Evolutionary conservation across 2,113 vertebrate species (phyloP).

Genomic region (Pangasianodon gigas): DNA sequence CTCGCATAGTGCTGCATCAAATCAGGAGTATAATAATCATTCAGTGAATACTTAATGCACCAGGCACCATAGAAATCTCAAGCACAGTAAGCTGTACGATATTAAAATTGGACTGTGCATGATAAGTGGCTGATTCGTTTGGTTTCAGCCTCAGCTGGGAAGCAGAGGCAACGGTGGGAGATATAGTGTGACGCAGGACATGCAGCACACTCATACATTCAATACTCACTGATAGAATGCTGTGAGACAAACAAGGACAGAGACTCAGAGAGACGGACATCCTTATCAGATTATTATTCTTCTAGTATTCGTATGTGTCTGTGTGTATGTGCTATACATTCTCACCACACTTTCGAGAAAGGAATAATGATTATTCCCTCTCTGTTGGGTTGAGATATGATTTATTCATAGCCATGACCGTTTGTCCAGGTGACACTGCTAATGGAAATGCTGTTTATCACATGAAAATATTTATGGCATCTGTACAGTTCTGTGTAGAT

Average conservation of each 20-base stretch:
- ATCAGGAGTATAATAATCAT: constrained; percentile 29
- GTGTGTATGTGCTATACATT: background rate
- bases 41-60: constrained; percentile 42
- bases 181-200: constrained; percentile 24
- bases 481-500: background rate
- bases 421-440: background rate
- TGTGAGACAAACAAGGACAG: background rate
- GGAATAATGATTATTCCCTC: background rate
- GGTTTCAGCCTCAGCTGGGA: constrained; percentile 23
- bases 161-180: background rate
- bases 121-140: constrained; percentile 38
- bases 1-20: constrained; percentile 15
- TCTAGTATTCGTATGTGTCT: background rate
- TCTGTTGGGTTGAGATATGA: background rate
- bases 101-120: constrained; percentile 42
- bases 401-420: background rate
- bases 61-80: constrained; percentile 25
- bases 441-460: background rate
- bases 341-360: background rate
- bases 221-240: constrained; percentile 1
- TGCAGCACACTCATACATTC: background rate
- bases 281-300: background rate
- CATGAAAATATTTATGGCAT: background rate
- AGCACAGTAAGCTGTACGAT: constrained; percentile 15
- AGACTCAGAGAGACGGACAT: background rate